Conservation (phyloP, 1,140 invertebrate species). For the Chlorops oryzae region DNA sequence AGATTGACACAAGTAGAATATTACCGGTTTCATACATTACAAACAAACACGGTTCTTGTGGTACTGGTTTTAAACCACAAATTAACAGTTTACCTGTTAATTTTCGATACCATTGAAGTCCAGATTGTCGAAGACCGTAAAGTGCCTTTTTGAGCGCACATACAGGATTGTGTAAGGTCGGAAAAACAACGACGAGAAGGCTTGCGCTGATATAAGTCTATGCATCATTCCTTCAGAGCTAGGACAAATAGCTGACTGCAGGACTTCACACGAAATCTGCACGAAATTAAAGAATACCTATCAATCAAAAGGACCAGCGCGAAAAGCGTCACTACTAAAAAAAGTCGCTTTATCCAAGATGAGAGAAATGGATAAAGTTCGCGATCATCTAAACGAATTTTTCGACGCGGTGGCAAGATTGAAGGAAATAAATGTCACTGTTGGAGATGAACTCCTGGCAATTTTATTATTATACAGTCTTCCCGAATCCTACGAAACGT, state of each 20-base stretch:
- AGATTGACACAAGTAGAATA: too few relatives aligned
- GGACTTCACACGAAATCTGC: slow-evolving; percentile 26
- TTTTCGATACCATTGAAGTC: too few relatives aligned
- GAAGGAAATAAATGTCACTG: slow-evolving; percentile 18
- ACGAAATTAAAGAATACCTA: slow-evolving; percentile 25
- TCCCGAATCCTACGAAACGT: slow-evolving; percentile 21
- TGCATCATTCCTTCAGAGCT: slow-evolving; percentile 23
- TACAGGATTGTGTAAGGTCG: too few relatives aligned
- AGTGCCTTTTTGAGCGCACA: too few relatives aligned
- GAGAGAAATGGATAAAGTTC: slow-evolving; percentile 24
- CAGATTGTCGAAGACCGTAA: too few relatives aligned
- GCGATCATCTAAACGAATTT: slow-evolving; percentile 25
- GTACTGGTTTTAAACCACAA: too few relatives aligned
- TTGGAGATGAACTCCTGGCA: slow-evolving; percentile 22
- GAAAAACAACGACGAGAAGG: slow-evolving; percentile 8
- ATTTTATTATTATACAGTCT: slow-evolving; percentile 23
- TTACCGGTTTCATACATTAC: too few relatives aligned
- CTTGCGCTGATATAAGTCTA: slow-evolving; percentile 24
- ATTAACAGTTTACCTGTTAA: too few relatives aligned
- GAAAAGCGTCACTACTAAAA: slow-evolving; percentile 14
- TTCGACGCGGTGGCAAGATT: slow-evolving; percentile 27
- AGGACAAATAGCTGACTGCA: slow-evolving; percentile 23
- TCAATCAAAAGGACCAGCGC: slow-evolving; percentile 18
- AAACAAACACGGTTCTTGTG: too few relatives aligned
- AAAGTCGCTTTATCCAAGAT: slow-evolving; percentile 19